phyloP scores from a whole-genome alignment of 2,113 vertebrate species.

The Setophaga coronata region DNA sequence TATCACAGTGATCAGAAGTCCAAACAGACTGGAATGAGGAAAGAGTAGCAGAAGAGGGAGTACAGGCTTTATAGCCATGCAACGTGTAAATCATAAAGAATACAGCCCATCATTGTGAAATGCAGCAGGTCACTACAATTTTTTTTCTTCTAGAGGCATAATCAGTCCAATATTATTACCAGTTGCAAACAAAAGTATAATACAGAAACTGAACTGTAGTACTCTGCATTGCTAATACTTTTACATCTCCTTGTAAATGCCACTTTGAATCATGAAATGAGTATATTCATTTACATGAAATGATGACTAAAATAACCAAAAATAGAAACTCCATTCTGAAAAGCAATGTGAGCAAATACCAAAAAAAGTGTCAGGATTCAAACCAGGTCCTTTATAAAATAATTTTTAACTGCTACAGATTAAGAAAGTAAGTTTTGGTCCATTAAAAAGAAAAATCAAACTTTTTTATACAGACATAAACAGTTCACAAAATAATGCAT shows the following conservation, averaged over 20 bases:
- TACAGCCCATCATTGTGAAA: neutral
- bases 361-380: neutral
- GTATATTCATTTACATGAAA: neutral
- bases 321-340: neutral
- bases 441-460: neutral
- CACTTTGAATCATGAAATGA: neutral
- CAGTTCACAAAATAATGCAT: neutral
- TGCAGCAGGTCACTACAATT: fast-evolving
- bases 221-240: neutral
- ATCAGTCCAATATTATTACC: neutral
- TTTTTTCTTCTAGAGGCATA: neutral
- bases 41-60: neutral
- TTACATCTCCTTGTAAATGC: neutral
- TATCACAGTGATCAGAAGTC: neutral
- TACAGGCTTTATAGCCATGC: neutral
- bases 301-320: neutral
- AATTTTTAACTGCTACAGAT: neutral
- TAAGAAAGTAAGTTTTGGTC: neutral
- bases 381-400: neutral
- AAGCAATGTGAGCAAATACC: neutral
- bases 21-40: neutral
- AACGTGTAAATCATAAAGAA: neutral
- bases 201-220: neutral
- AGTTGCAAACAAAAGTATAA: neutral
- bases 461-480: neutral